Evolutionary conservation across 2,113 vertebrate species (phyloP), one percentile per base, ranked within the genome.

Genomic region (Ceyx melanurus): DNA sequence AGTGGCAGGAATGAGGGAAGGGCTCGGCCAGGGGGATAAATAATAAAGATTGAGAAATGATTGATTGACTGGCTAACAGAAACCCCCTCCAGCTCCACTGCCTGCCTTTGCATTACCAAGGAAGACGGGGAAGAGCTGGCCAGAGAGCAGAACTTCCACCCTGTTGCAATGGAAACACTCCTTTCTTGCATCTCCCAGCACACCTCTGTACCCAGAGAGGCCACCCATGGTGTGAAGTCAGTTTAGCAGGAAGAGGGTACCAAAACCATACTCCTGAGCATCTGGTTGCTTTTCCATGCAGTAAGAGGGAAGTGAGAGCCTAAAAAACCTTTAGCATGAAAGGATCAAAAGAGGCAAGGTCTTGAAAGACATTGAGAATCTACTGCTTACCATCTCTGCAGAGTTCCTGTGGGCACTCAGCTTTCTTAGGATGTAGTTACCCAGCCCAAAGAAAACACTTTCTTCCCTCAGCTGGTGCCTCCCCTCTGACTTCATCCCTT

Each of bases 11-110:
- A 90, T 17, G 21, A 89, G 45, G 48, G 40, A 35, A 88, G 15
- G 31, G 75, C 57, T 82, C 20, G 2, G 89, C 92, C 86, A 81
- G 73, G 33, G 76, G 86, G 86, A 72, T 93, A 94, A 96, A 94
- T 89, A 93, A 92, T 26, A 81, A 91, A 92, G 79, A 48, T 2
- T 4, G 10, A 45, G 61, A 96, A 95, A 91, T 87, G 85, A 92
- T 45, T 94, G 95, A 95, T 43, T 77, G 91, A 94, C 87, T 64
- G 48, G 48, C 35, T 88, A 57, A 48, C 53, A 82, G 84, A 68
- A 94, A 53, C 10, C 19, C 28, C 65, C 70, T 64, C 67, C 64
- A 91, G 37, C 37, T 87, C 33, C 58, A 35, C 42, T 10, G 53
- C 58, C 35, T 89, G 74, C 35, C 31, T 74, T 60, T 76, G 50